Conservation (phyloP, 2,113 vertebrate genomes). For the Melanerpes formicivorus region DNA sequence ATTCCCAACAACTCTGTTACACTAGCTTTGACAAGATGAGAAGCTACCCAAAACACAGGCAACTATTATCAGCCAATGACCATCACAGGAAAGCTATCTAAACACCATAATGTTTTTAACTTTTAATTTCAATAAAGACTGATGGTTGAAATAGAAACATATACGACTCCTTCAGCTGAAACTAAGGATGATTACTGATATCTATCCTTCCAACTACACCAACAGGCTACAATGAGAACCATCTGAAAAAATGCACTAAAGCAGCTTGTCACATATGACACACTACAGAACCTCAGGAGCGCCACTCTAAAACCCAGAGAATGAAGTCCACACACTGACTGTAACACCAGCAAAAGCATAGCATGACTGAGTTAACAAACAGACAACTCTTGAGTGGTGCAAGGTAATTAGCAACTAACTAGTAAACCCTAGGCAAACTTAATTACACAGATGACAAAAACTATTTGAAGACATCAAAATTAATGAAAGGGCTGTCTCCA, state of each 20-base stretch:
- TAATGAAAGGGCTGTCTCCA: neutral
- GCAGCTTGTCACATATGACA: neutral
- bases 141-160: neutral
- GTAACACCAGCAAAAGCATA: neutral
- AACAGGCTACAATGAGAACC: neutral
- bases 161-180: neutral
- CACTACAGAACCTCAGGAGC: neutral
- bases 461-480: neutral
- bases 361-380: neutral
- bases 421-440: neutral
- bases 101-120: neutral
- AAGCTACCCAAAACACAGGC: neutral
- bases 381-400: neutral
- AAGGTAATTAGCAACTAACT: neutral
- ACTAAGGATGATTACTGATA: neutral
- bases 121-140: neutral
- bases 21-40: neutral
- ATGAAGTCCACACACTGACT: neutral
- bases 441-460: neutral
- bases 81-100: neutral
- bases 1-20: neutral
- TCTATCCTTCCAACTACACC: neutral
- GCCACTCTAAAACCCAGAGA: neutral
- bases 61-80: neutral
- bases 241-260: neutral